Evolutionary conservation across 2,888 invertebrate genomes (phyloP).

Genomic region (Matsumyia berberina): DNA sequence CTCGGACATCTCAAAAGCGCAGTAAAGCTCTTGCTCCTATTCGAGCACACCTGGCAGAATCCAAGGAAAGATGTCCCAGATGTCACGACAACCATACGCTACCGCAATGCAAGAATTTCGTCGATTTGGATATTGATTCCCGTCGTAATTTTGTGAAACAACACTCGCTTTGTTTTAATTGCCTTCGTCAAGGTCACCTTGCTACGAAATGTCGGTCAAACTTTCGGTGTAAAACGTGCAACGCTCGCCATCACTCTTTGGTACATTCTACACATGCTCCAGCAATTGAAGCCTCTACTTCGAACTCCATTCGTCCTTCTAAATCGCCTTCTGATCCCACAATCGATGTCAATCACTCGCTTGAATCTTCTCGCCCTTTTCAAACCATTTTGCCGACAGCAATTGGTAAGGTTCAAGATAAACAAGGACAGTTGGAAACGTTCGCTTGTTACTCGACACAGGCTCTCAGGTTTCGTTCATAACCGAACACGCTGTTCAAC

Average conservation of each 20-base stretch:
- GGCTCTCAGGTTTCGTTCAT: constrained; percentile 27
- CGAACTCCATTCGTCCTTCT: not conserved
- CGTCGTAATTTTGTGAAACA: constrained; percentile 8
- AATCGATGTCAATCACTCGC: not conserved
- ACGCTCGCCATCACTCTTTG: constrained; percentile 17
- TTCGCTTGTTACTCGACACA: constrained; percentile 7
- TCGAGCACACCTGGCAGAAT: not conserved
- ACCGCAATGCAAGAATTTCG: constrained; percentile 14
- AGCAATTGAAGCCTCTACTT: not conserved
- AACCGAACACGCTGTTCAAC: constrained; percentile 26
- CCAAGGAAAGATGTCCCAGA: not conserved
- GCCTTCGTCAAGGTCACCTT: constrained; percentile 11
- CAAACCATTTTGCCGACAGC: constrained; percentile 10
- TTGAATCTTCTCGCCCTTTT: not conserved
- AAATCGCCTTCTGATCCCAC: not conserved
- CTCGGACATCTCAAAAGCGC: not conserved
- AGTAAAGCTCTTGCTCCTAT: not conserved
- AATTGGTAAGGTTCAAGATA: constrained; percentile 15
- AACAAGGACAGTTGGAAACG: not conserved
- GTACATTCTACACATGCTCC: constrained; percentile 19
- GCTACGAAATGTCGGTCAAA: constrained; percentile 16
- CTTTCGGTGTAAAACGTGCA: constrained; percentile 18
- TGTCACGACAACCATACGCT: constrained; percentile 24
- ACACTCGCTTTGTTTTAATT: constrained; percentile 21
- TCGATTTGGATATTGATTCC: constrained; percentile 1